Evolutionary conservation across 2,113 vertebrate species (phyloP).

Genomic region (Hemicordylus capensis): DNA sequence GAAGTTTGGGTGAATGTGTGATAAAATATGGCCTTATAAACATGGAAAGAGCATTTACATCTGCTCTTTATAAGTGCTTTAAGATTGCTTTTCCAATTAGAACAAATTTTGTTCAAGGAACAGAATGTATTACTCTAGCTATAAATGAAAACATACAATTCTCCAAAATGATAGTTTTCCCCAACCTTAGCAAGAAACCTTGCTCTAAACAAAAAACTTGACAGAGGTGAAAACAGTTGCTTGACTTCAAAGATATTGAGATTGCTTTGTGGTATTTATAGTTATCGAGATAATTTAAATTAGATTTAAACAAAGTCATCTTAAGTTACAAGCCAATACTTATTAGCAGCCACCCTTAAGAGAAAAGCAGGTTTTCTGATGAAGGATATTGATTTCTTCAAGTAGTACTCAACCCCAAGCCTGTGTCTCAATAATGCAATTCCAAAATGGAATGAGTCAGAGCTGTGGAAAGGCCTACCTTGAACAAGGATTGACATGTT

Average conservation of each 20-base stretch:
- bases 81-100: not conserved
- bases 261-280: constrained; percentile 36
- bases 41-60: not conserved
- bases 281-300: constrained; percentile 42
- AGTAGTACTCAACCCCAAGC: not conserved
- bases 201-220: not conserved
- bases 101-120: constrained; percentile 24
- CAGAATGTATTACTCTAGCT: not conserved
- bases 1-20: not conserved
- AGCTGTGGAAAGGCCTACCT: constrained; percentile 3
- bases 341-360: constrained; percentile 22
- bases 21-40: not conserved
- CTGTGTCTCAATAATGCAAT: constrained; percentile 17
- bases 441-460: constrained; percentile 33
- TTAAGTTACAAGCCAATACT: constrained; percentile 43
- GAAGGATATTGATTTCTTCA: constrained; percentile 11
- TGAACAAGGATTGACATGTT: constrained; percentile 22
- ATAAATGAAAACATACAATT: constrained; percentile 30
- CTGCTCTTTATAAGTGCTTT: constrained; percentile 2
- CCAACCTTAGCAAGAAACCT: not conserved
- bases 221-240: constrained; percentile 7
- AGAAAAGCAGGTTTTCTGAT: constrained; percentile 20
- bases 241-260: constrained; percentile 18
- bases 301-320: constrained; percentile 36
- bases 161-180: not conserved